These are phyloP conservation scores for Holothuria leucospilota DNA, from an alignment of 53 echinoderm and acorn worm species.

Conservation along the genomic window DNA sequence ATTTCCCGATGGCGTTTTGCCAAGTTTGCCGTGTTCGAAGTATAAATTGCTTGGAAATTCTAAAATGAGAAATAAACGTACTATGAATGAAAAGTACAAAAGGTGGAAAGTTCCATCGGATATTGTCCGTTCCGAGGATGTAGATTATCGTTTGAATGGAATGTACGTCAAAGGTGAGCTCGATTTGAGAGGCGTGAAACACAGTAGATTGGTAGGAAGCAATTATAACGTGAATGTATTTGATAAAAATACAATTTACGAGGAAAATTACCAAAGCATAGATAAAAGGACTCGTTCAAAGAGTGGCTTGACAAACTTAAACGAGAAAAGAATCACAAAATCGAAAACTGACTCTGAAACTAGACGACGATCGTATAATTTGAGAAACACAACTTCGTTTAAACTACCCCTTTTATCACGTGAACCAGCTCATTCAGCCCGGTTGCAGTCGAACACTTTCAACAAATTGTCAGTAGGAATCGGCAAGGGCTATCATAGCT, in stretches of 20 bases:
- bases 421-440: not conserved
- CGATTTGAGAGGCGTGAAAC: conserved; percentile 2
- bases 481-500: conserved; percentile 9
- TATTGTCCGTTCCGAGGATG: not conserved
- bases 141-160: not conserved
- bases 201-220: conserved; percentile 11
- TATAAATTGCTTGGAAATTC: not conserved
- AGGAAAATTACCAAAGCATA: not conserved
- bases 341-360: not conserved
- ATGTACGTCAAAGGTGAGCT: conserved; percentile 1
- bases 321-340: too few species aligned
- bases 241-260: conserved; percentile 25
- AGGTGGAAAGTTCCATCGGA: not conserved
- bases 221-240: conserved; percentile 4
- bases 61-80: not conserved
- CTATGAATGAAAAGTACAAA: not conserved
- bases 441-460: not conserved
- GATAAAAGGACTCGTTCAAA: not conserved
- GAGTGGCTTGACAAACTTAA: too few species aligned
- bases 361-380: too few species aligned
- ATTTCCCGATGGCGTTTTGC: not conserved
- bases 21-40: not conserved
- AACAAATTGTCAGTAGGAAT: not conserved
- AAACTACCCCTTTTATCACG: too few species aligned
- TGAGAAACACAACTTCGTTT: too few species aligned